A percentile compares a stretch with the other conserved stretches of the same genome.
These are phyloP conservation scores for Diuraphis noxia DNA, from an alignment of 1,140 invertebrate genomes.

Conservation along the genomic window DNA sequence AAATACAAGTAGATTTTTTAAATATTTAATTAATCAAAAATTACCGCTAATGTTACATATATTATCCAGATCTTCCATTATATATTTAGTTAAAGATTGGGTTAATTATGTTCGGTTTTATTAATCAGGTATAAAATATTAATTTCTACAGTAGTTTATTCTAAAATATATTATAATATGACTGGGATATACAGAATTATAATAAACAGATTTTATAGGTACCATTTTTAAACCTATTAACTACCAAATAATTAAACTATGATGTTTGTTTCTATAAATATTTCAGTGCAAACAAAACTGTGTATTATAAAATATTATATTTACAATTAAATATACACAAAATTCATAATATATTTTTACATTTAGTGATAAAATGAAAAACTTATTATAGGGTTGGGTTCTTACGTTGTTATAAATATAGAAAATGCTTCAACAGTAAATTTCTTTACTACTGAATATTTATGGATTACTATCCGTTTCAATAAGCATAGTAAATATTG, in stretches of 20 bases:
- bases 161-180: no score
- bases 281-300: background rate
- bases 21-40: background rate
- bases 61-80: background rate
- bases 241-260: no score
- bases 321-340: background rate
- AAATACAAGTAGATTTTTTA: background rate
- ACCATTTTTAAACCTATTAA: no score
- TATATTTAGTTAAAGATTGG: background rate
- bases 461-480: background rate
- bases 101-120: background rate
- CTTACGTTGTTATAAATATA: background rate
- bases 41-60: background rate
- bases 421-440: background rate
- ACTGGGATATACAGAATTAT: no score
- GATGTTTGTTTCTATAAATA: background rate
- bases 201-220: no score
- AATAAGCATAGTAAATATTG: background rate
- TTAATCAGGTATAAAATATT: background rate
- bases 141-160: background rate
- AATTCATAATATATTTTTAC: background rate
- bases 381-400: background rate
- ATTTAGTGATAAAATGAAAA: background rate
- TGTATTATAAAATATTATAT: background rate
- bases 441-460: background rate